Evolutionary conservation across 2,888 invertebrate genomes (phyloP).

Genomic region (Palloptera scutellata): DNA sequence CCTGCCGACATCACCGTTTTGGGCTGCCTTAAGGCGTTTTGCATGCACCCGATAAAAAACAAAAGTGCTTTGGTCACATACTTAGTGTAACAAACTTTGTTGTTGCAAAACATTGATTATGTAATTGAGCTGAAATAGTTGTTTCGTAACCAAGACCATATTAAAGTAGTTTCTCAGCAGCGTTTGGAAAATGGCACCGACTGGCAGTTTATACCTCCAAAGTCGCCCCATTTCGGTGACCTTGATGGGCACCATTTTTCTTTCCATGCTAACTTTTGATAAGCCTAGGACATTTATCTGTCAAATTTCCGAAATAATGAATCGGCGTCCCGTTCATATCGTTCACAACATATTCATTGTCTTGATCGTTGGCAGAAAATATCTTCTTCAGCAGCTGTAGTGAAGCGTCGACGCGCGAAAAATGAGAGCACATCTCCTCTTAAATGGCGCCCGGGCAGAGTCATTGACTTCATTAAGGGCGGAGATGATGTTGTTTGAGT

Average conservation of each 20-base stretch:
- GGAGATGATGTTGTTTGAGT: slow-evolving; percentile 30
- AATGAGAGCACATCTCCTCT: slow-evolving; percentile 32
- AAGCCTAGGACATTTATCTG: too few relatives aligned
- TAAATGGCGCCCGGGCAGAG: slow-evolving; percentile 38
- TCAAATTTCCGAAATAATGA: too few relatives aligned
- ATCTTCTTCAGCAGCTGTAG: slow-evolving; percentile 34
- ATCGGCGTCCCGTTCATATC: too few relatives aligned
- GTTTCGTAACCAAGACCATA: slow-evolving; percentile 23
- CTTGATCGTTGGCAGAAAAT: slow-evolving; percentile 33
- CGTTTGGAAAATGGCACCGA: slow-evolving; percentile 30
- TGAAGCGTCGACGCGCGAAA: slow-evolving; percentile 35
- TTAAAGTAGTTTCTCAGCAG: slow-evolving; percentile 24
- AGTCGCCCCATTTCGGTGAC: too few relatives aligned
- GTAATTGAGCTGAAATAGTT: slow-evolving; percentile 24
- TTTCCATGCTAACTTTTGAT: too few relatives aligned
- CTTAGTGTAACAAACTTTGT: slow-evolving; percentile 37
- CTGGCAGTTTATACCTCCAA: too few relatives aligned
- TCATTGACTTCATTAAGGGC: slow-evolving; percentile 24
- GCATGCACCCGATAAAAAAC: slow-evolving; percentile 33
- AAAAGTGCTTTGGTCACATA: slow-evolving; percentile 33
- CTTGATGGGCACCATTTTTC: too few relatives aligned
- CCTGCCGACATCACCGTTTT: slow-evolving; percentile 35
- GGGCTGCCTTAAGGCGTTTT: slow-evolving; percentile 33
- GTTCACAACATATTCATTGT: slow-evolving; percentile 35
- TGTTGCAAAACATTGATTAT: slow-evolving; percentile 10